Conservation (phyloP, 1,140 invertebrate genomes). For the Euwallacea similis region DNA sequence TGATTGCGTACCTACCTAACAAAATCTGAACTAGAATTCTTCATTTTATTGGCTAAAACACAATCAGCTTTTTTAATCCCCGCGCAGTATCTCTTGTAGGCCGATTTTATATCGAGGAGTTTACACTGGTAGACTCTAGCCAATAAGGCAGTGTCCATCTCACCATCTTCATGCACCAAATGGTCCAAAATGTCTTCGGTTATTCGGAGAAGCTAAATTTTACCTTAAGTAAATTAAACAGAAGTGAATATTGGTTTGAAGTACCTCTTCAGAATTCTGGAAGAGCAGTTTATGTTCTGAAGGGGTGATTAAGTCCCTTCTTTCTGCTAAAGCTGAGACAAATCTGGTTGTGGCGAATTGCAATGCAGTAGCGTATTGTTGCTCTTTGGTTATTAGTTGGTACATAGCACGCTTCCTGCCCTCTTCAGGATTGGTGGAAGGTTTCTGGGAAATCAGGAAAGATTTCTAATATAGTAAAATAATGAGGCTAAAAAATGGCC, state of each 20-base stretch:
- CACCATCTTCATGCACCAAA: slow-evolving; percentile 71
- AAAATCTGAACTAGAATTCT: slow-evolving; percentile 54
- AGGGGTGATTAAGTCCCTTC: slow-evolving; percentile 70
- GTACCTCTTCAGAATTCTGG: slow-evolving; percentile 79
- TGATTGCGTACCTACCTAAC: slow-evolving; percentile 24
- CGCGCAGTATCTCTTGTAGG: slow-evolving; percentile 78
- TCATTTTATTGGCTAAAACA: slow-evolving; percentile 66
- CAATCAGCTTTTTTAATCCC: slow-evolving; percentile 81
- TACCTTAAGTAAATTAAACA: not conserved
- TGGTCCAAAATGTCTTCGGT: slow-evolving; percentile 80
- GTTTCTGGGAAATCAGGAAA: slow-evolving; percentile 18
- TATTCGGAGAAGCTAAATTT: slow-evolving; percentile 66
- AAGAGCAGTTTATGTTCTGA: slow-evolving; percentile 76
- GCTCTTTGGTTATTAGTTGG: slow-evolving; percentile 66
- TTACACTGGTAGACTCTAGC: slow-evolving; percentile 72
- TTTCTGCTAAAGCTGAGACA: slow-evolving; percentile 69
- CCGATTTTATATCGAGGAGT: slow-evolving; percentile 68
- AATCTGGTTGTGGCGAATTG: slow-evolving; percentile 77
- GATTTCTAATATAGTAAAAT: not conserved
- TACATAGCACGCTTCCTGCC: slow-evolving; percentile 59
- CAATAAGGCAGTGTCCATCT: slow-evolving; percentile 65
- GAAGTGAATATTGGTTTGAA: not conserved
- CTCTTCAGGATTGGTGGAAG: slow-evolving; percentile 56
- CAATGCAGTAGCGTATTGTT: slow-evolving; percentile 71
- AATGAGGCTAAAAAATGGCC: no score